Base-by-base conservation (phyloP, 2,888 invertebrate species). In the Sphaeridia pumilis region DNA sequence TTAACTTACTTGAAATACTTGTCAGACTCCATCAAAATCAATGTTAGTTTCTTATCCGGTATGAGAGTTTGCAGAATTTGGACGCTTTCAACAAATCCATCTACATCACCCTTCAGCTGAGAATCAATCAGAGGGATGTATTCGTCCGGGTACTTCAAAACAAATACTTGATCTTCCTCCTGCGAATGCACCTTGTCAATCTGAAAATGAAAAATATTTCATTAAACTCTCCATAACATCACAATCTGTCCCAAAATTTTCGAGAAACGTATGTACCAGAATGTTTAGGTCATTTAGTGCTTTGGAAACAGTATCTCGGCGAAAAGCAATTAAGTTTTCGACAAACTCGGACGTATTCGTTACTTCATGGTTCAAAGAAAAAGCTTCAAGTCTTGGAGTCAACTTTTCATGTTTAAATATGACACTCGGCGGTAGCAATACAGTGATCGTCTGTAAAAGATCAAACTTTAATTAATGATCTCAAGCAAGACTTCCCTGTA, bases 1-100 rank as follows among this genome's bases (percentile, higher is more conserved):
- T n/a, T n/a, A n/a, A 67, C 69, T 67, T 58, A 75, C 76, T 71
- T 73, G 57, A 74, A 74, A 59, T 74, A 75, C 4, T 73, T 69
- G 36, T 70, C 59, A 67, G 10, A 65, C 66, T 1, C 73, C 74
- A 54, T 71, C 71, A 12, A 75, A 58, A 75, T 63, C 0, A 77
- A 61, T 0, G 75, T 74, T 7, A 75, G 20, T 1, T 65, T 61
- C 25, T 71, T 69, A 36, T 57, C 67, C 47, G 34, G 45, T 2
- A 56, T 26, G 1, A 46, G 47, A 27, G 35, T 28, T 43, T 62
- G 56, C 5, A 65, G 50, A 12, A 57, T 52, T 17, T 61, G 52
- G 22, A 66, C 57, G 54, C 63, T 61, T n/a, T 58, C 46, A 14
- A 54, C 51, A 4, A 67, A 52, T 4, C 31, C 4, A 12, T 25